A percentile compares a stretch with the other conserved stretches of the same genome.
Evolutionary conservation across 2,797 vertebrate genomes (phyloP).

Genomic region (Amblyraja radiata): DNA sequence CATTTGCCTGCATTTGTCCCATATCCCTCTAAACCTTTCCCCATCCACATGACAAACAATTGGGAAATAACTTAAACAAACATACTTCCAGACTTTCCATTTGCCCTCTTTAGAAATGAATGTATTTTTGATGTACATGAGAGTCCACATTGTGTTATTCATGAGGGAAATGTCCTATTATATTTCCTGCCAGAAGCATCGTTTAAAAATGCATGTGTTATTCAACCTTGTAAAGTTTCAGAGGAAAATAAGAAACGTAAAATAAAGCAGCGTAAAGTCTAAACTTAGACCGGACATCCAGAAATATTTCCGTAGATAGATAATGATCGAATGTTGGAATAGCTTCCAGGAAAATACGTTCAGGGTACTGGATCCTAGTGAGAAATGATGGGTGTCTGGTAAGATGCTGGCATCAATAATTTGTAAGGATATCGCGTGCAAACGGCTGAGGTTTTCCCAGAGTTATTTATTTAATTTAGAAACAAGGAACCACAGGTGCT

Average conservation of each 20-base stretch:
- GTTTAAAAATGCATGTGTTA: not conserved
- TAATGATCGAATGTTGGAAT: not conserved
- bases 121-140: not conserved
- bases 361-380: not conserved
- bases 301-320: not conserved
- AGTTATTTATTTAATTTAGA: not conserved
- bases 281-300: not conserved
- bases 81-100: not conserved
- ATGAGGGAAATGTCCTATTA: not conserved
- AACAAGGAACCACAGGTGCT: too few relatives aligned
- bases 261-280: not conserved
- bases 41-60: not conserved
- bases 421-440: not conserved
- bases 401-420: not conserved
- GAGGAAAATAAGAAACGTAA: not conserved
- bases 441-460: not conserved
- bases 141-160: not conserved
- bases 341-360: not conserved
- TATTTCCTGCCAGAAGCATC: not conserved
- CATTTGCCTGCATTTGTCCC: too few relatives aligned
- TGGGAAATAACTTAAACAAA: not conserved
- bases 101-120: not conserved
- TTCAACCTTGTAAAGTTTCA: not conserved
- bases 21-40: too few relatives aligned
- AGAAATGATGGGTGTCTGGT: not conserved